Conservation (phyloP, 2,113 vertebrate genomes). For the Herpailurus yagouaroundi region DNA sequence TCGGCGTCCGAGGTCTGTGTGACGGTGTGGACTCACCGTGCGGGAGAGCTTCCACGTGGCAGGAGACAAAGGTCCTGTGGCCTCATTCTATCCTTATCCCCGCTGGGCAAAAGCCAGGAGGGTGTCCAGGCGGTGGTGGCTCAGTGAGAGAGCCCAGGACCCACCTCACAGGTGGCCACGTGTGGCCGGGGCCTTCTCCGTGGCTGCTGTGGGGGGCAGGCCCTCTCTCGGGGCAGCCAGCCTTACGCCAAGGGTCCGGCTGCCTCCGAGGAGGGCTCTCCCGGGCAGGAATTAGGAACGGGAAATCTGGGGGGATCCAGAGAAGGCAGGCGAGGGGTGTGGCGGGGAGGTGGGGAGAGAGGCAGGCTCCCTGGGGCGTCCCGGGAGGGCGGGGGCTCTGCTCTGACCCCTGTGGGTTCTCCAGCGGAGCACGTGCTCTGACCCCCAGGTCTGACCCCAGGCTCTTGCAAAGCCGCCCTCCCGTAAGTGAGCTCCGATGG, state of each 20-base stretch:
- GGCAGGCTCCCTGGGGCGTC: fast-evolving
- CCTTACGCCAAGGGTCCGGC: fast-evolving
- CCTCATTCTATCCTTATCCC: not conserved
- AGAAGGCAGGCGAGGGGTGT: not conserved
- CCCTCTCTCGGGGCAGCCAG: not conserved
- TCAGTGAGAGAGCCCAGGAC: fast-evolving
- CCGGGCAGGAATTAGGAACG: fast-evolving
- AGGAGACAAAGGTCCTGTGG: not conserved
- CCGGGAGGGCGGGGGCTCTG: not conserved
- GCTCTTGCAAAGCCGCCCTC: fast-evolving
- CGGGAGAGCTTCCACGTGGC: not conserved
- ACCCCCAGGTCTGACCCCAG: fast-evolving
- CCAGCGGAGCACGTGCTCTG: fast-evolving
- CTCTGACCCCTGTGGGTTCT: fast-evolving
- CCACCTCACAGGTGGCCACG: fast-evolving
- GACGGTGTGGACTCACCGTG: fast-evolving
- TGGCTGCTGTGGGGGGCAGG: fast-evolving
- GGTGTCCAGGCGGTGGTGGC: not conserved
- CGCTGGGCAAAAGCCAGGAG: not conserved
- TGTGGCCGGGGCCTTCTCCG: fast-evolving
- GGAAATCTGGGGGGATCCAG: not conserved
- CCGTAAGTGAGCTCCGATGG: fast-evolving
- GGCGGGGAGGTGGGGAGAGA: not conserved
- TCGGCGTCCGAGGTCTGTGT: not conserved
- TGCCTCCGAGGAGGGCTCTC: not conserved